Evolutionary conservation across 2,113 vertebrate species (phyloP).

Genomic region (Chamaea fasciata): DNA sequence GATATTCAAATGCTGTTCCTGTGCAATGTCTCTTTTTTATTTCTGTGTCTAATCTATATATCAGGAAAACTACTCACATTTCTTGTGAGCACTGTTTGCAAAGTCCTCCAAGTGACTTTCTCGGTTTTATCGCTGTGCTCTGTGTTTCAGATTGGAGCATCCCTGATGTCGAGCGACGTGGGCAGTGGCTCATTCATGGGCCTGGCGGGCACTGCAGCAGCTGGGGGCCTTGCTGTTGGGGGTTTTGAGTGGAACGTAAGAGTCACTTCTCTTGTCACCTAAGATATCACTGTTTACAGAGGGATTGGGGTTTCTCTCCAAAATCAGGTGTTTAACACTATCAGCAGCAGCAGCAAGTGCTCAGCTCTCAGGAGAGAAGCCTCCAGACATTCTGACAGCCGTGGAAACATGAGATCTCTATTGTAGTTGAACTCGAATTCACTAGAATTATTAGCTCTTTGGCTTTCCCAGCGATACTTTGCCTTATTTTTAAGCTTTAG

Average conservation of each 20-base stretch:
- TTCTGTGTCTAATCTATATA: not conserved
- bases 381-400: not conserved
- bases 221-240: conserved; percentile 89
- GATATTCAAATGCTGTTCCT: not conserved
- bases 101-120: not conserved
- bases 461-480: not conserved
- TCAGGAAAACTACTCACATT: not conserved
- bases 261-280: not conserved
- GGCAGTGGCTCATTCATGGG: conserved; percentile 92
- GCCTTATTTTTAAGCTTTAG: not conserved
- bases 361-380: not conserved
- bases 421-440: not conserved
- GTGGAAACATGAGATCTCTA: not conserved
- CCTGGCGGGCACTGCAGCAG: conserved; percentile 89
- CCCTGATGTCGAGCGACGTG: conserved; percentile 94
- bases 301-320: not conserved
- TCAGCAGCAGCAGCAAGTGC: not conserved
- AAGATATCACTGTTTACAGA: not conserved
- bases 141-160: conserved; percentile 87
- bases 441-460: not conserved
- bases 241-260: conserved; percentile 95
- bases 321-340: not conserved
- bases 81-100: not conserved
- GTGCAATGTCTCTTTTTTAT: not conserved
- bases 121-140: not conserved